phyloP scores from a whole-genome alignment of 1,140 invertebrate genomes.

The Holcopasites calliopsidis region DNA sequence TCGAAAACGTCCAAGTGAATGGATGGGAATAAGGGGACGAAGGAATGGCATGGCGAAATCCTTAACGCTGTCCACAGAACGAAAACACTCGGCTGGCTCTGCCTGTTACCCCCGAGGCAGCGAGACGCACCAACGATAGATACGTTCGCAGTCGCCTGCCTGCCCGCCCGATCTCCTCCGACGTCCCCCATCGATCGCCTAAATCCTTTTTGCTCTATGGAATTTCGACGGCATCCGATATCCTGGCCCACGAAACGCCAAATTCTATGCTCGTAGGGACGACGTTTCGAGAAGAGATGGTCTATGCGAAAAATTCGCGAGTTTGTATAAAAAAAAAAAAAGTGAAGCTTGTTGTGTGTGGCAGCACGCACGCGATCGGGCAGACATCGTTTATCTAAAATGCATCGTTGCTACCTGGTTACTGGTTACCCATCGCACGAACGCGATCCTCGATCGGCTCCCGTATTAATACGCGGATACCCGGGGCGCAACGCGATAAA shows the following conservation, averaged over 20 bases:
- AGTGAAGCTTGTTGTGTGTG: background rate
- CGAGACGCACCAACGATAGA: slow-evolving; percentile 46
- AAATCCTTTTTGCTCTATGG: background rate
- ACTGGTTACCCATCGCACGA: no score
- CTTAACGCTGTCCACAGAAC: slow-evolving; percentile 42
- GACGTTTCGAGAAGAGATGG: no score
- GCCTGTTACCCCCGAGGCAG: slow-evolving; percentile 30
- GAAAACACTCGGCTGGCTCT: slow-evolving; percentile 47
- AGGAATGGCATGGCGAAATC: slow-evolving; percentile 47
- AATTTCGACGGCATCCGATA: background rate
- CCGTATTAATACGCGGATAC: background rate
- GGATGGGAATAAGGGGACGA: background rate
- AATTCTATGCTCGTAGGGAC: background rate
- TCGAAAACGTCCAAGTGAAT: background rate
- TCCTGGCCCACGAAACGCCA: background rate
- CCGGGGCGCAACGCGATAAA: background rate
- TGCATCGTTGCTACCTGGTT: background rate
- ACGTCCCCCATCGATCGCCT: background rate
- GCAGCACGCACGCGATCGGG: background rate
- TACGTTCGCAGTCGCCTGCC: slow-evolving; percentile 48
- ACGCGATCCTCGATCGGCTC: background rate
- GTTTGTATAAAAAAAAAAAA: no score
- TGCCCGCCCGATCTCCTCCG: background rate
- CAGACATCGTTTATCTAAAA: background rate
- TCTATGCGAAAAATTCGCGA: background rate